Conservation (phyloP, 1,140 invertebrate species). For the Chymomyza costata region DNA sequence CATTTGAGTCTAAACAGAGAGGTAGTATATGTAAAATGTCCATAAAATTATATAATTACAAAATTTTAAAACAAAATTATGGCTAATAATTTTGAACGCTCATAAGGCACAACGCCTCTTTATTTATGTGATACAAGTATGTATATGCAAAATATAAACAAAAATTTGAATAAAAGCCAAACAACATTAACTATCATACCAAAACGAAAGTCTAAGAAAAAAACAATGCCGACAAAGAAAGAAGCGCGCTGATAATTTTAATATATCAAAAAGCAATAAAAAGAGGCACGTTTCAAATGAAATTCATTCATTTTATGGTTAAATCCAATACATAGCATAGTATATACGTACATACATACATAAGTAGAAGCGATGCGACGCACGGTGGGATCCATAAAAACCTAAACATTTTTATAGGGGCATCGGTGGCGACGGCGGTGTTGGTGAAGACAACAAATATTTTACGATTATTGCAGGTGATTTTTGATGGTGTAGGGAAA, state of each 20-base stretch:
- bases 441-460: slow-evolving; percentile 30
- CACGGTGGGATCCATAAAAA: slow-evolving; percentile 45
- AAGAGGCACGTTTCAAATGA: slow-evolving; percentile 51
- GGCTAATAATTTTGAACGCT: slow-evolving; percentile 53
- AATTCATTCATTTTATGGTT: slow-evolving; percentile 59
- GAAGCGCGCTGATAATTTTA: slow-evolving; percentile 47
- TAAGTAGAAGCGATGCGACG: slow-evolving; percentile 31
- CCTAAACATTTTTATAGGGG: slow-evolving; percentile 55
- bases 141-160: slow-evolving; percentile 60
- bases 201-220: slow-evolving; percentile 31
- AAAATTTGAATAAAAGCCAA: slow-evolving; percentile 39
- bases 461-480: slow-evolving; percentile 66
- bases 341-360: too few relatives aligned
- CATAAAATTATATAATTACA: slow-evolving; percentile 71
- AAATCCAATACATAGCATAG: too few relatives aligned
- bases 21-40: slow-evolving; percentile 46
- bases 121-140: too few relatives aligned
- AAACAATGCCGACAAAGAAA: slow-evolving; percentile 61
- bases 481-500: slow-evolving; percentile 6
- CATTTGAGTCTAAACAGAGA: slow-evolving; percentile 33
- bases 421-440: too few relatives aligned
- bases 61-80: slow-evolving; percentile 66
- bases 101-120: slow-evolving; percentile 17
- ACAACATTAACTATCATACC: slow-evolving; percentile 29
- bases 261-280: slow-evolving; percentile 67